Base-by-base conservation (phyloP, 1,140 invertebrate genomes). In the Apis florea region DNA sequence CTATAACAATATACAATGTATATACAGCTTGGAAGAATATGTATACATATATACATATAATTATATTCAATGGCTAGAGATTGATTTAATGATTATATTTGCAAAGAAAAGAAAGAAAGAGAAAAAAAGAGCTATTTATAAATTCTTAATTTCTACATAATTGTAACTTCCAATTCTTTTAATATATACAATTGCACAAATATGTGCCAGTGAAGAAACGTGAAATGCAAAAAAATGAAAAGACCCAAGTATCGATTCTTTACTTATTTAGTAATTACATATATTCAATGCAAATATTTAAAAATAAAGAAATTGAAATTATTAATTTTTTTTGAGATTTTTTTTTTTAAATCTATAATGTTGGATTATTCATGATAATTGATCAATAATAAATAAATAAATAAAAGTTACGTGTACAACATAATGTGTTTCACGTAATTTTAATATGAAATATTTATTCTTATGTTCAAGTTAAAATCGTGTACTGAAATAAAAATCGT, bases 271-370 rank as follows among this genome's bases (percentile, higher is more conserved):
- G 19, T 81, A 68, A 56, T 24, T 75, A 64, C 71, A 68, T 47
- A 54, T 81, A 40, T 81, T 81, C 54, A 81, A 75, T 75, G 17
- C 77, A 64, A 81, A 81, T 81, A 75, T 75, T 81, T 53, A 51
- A 58, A 64, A 67, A 75, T 81, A 68, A 75, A 81, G 24, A 51
- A 47, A 81, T 75, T 68, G 17, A 47, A 63, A 53, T 56, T 61
- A 66, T 51, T 75, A 17, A 11, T 11, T 74, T 26, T 67, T 17
- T 56, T 58, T 40, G 3, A 40, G 54, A 21, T 40, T 40, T 40
- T 40, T 40, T 40, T 40, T 40, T 40, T 40, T 8, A 24, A 63
- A 61, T 70, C 9, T 54, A 54, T 54, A 19, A 54, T 54, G 15
- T 26, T 72, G 64, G 6, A 15, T 58, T 49, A 6, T 56, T 47